A percentile compares a stretch with the other conserved stretches of the same genome.
phyloP scores from a whole-genome alignment of 2,797 vertebrate genomes.

The Pipistrellus pygmaeus region DNA sequence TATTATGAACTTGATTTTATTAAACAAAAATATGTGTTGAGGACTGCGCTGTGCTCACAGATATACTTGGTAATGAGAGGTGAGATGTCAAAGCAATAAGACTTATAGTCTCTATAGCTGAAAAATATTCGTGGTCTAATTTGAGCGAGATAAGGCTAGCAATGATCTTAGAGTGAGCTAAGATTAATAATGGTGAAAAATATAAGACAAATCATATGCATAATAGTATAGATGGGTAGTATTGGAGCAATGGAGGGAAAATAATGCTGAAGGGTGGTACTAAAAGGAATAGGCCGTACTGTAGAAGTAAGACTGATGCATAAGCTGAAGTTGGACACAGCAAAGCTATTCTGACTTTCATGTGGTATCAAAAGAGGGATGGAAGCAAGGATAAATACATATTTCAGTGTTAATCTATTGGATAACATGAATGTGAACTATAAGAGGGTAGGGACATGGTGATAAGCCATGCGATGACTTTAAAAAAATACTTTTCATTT shows the following conservation, averaged over 20 bases:
- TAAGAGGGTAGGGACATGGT: neutral
- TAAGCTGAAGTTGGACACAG: neutral
- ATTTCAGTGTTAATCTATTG: neutral
- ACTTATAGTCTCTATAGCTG: neutral
- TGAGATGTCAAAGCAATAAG: neutral
- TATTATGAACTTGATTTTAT: neutral
- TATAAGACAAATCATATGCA: neutral
- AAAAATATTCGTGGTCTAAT: neutral
- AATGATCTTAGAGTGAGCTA: neutral
- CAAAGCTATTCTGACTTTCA: neutral
- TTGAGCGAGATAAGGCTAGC: neutral
- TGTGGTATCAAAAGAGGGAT: neutral
- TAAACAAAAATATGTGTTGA: neutral
- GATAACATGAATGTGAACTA: neutral
- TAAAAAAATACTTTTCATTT: constrained; percentile 11
- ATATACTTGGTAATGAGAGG: neutral
- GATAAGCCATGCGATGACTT: neutral
- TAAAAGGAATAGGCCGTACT: too few relatives aligned
- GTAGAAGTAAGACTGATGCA: neutral
- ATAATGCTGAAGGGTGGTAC: too few relatives aligned
- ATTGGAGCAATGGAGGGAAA: neutral
- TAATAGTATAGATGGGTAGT: too few relatives aligned
- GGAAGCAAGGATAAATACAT: neutral
- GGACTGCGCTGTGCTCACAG: neutral
- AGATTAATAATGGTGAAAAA: neutral